Conservation (phyloP, 2,113 vertebrate species). For the Indicator maculatus region DNA sequence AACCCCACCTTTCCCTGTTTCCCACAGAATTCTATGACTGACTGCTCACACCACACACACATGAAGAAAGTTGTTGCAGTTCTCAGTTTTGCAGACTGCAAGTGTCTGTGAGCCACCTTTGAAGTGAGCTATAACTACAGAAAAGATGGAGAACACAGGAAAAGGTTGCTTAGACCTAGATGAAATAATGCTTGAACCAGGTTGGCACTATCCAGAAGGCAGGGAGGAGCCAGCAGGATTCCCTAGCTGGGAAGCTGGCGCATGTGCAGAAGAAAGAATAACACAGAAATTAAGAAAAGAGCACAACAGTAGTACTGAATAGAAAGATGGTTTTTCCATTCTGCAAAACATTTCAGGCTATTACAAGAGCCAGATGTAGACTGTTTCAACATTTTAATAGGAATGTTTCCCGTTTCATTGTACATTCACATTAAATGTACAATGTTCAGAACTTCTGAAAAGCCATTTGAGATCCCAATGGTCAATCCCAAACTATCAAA, state of each 20-base stretch:
- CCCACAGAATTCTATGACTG: background rate
- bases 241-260: background rate
- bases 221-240: background rate
- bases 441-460: background rate
- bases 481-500: background rate
- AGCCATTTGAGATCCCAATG: background rate
- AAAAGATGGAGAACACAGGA: background rate
- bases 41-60: background rate
- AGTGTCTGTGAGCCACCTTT: background rate
- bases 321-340: background rate
- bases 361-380: background rate
- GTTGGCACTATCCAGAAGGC: background rate
- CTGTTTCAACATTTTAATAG: conserved; percentile 3
- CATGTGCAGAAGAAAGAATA: background rate
- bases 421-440: background rate
- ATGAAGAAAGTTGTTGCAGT: background rate
- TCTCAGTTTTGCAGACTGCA: background rate
- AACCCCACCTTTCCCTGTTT: background rate
- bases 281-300: background rate
- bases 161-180: background rate
- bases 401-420: background rate
- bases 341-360: background rate
- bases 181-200: background rate
- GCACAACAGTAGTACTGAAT: background rate
- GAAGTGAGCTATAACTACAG: background rate